Conservation (phyloP, 2,797 vertebrate genomes). For the Rallus crepitans region DNA sequence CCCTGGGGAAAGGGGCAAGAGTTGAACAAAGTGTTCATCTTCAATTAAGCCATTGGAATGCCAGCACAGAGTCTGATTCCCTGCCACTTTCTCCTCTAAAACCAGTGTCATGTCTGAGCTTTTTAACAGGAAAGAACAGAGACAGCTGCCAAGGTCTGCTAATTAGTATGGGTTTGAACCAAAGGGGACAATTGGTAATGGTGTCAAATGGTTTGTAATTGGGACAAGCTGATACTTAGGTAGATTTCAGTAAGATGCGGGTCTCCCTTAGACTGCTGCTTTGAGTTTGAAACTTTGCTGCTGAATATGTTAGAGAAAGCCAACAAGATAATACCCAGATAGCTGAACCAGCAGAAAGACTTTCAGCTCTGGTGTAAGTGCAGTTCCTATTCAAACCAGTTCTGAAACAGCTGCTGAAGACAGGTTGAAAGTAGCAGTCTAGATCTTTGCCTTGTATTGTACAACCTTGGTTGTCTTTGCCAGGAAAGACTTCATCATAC, state of each 20-base stretch:
- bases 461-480: background rate
- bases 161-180: background rate
- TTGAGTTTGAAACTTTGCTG: slow-evolving; percentile 5
- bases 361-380: background rate
- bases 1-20: slow-evolving; percentile 65
- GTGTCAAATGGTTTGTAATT: background rate
- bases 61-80: slow-evolving; percentile 38
- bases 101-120: background rate
- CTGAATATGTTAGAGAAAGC: background rate
- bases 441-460: background rate
- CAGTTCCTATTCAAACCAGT: background rate
- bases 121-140: background rate
- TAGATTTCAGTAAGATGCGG: background rate
- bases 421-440: background rate
- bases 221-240: background rate
- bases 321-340: background rate
- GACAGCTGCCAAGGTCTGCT: background rate
- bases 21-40: slow-evolving; percentile 74
- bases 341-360: slow-evolving; percentile 4
- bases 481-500: background rate
- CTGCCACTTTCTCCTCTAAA: slow-evolving; percentile 57
- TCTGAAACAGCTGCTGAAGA: background rate
- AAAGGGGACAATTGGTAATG: background rate
- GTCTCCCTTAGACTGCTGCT: background rate
- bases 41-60: slow-evolving; percentile 65